phyloP scores from a whole-genome alignment of 2,888 invertebrate species.

The Diplazon laetatorius region DNA sequence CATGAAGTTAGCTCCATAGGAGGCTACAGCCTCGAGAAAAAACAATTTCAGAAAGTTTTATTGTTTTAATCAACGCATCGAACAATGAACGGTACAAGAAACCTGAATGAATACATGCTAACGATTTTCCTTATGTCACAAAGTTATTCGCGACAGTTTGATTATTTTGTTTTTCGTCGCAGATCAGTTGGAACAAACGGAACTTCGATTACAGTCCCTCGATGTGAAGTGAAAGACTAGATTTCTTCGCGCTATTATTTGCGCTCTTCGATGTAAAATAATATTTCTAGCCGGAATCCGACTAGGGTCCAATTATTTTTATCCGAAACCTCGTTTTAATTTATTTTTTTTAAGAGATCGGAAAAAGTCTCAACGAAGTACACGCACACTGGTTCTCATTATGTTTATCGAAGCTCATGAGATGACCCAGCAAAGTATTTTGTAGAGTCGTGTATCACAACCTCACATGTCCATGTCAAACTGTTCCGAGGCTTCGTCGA shows the following conservation, averaged over 20 bases:
- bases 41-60: no score
- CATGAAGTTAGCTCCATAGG: no score
- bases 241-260: neutral
- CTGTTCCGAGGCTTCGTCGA: constrained; percentile 81
- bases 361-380: neutral
- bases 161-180: no score
- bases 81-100: no score
- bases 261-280: neutral
- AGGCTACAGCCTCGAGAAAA: no score
- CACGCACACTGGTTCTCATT: neutral
- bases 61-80: no score
- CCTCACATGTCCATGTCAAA: constrained; percentile 83
- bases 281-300: neutral
- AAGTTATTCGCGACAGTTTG: no score
- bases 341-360: neutral
- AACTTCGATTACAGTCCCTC: neutral
- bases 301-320: neutral
- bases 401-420: constrained; percentile 19
- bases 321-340: neutral
- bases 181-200: no score
- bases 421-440: neutral
- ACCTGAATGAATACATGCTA: no score
- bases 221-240: neutral
- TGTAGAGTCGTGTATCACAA: constrained; percentile 28
- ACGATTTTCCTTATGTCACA: no score